Percentiles rank a stretch among this genome's conserved stretches.
Conservation (phyloP, 2,888 invertebrate species). For the Apomyelois bistriatella region DNA sequence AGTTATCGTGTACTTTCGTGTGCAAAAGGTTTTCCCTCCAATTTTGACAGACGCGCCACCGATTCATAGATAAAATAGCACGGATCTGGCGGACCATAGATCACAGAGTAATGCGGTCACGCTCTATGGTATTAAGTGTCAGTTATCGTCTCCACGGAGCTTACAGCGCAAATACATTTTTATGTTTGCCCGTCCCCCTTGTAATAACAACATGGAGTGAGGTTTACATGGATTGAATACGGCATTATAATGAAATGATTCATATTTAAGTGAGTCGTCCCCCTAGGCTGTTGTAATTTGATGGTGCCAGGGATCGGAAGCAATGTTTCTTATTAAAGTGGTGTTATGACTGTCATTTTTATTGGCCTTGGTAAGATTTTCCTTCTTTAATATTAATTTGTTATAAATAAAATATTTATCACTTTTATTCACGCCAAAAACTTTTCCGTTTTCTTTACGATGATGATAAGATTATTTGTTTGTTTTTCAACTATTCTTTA, state of each 20-base stretch:
- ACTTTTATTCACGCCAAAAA: slow-evolving; percentile 15
- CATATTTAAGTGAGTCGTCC: slow-evolving; percentile 80
- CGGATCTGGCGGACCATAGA: slow-evolving; percentile 69
- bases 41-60: slow-evolving; percentile 54
- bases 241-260: slow-evolving; percentile 80
- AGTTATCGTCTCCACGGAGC: slow-evolving; percentile 77
- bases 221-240: slow-evolving; percentile 78
- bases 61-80: slow-evolving; percentile 64
- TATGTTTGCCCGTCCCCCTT: slow-evolving; percentile 70
- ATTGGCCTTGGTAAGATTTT: slow-evolving; percentile 41
- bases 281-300: slow-evolving; percentile 66
- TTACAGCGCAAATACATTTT: slow-evolving; percentile 69
- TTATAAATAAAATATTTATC: slow-evolving; percentile 20
- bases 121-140: slow-evolving; percentile 78
- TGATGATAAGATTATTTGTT: neutral
- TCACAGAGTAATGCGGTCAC: slow-evolving; percentile 78
- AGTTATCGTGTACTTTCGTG: slow-evolving; percentile 33
- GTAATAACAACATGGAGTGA: slow-evolving; percentile 75
- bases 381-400: slow-evolving; percentile 28
- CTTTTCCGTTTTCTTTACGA: slow-evolving; percentile 8
- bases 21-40: slow-evolving; percentile 51
- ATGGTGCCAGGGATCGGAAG: slow-evolving; percentile 71
- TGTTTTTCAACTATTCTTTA: neutral
- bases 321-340: slow-evolving; percentile 78
- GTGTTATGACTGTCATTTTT: slow-evolving; percentile 67